Conservation (phyloP, 2,797 vertebrate genomes). For the Sebastes ruberrimus region DNA sequence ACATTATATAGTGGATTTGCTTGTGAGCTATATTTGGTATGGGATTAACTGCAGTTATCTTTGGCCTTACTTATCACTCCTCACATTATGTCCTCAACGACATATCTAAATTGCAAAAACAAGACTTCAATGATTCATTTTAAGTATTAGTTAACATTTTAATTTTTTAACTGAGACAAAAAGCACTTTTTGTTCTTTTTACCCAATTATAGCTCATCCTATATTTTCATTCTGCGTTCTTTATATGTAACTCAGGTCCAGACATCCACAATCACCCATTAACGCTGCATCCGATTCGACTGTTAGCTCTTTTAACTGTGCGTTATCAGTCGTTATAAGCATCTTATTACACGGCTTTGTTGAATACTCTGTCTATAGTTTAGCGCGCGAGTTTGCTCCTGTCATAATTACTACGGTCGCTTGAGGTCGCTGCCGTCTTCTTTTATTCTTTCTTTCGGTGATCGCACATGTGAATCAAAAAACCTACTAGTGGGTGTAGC, state of each 20-base stretch:
- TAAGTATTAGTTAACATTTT: not conserved
- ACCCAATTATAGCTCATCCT: not conserved
- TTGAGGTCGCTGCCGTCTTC: too few relatives aligned
- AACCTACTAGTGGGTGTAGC: not conserved
- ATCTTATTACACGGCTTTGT: too few relatives aligned
- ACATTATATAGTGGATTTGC: not conserved
- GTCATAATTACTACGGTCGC: too few relatives aligned
- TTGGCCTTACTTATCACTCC: not conserved
- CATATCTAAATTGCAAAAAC: not conserved
- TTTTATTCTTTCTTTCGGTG: too few relatives aligned
- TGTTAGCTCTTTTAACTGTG: not conserved
- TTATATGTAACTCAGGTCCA: not conserved
- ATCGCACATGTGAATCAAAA: not conserved
- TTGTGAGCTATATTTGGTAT: not conserved
- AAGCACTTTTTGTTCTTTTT: not conserved
- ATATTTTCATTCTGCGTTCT: not conserved
- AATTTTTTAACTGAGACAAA: not conserved
- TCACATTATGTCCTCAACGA: not conserved
- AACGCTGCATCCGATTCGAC: not conserved
- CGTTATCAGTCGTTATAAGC: not conserved
- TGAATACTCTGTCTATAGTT: too few relatives aligned
- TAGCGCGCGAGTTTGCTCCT: too few relatives aligned
- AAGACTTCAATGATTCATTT: not conserved
- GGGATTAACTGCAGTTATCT: too few relatives aligned
- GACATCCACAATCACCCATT: not conserved